A percentile compares a stretch with the other conserved stretches of the same genome.
Conservation (phyloP, 2,888 invertebrate genomes). For the Harpalus rufipes region DNA sequence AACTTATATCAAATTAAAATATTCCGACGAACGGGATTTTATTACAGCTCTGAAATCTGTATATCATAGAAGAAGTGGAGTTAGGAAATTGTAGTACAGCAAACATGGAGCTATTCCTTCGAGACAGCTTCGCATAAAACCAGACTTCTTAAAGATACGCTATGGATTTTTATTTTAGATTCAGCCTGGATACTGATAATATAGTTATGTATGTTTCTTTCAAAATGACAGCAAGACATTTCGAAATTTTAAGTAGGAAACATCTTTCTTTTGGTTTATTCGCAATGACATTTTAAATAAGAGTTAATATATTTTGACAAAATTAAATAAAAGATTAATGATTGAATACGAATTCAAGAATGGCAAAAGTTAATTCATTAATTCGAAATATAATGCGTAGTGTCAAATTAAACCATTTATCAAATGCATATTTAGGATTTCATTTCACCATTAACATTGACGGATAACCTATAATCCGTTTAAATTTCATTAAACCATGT, state of each 20-base stretch:
- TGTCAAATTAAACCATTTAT: no score
- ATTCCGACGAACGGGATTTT: not conserved
- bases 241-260: not conserved
- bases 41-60: constrained; percentile 6
- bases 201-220: not conserved
- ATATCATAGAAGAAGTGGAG: not conserved
- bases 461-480: not conserved
- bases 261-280: no score
- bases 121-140: constrained; percentile 6
- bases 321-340: no score
- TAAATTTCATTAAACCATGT: not conserved
- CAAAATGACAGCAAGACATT: not conserved
- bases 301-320: no score
- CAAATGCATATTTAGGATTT: no score
- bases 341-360: no score
- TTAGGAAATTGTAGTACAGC: constrained; percentile 12
- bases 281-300: no score
- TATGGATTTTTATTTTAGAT: not conserved
- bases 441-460: no score
- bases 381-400: no score
- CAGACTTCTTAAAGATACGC: constrained; percentile 10
- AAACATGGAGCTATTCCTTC: not conserved
- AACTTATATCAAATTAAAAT: constrained; percentile 24
- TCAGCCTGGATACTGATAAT: not conserved
- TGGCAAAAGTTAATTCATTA: no score